phyloP scores from a whole-genome alignment of 2,888 invertebrate species.

The Invenusta paracnida region DNA sequence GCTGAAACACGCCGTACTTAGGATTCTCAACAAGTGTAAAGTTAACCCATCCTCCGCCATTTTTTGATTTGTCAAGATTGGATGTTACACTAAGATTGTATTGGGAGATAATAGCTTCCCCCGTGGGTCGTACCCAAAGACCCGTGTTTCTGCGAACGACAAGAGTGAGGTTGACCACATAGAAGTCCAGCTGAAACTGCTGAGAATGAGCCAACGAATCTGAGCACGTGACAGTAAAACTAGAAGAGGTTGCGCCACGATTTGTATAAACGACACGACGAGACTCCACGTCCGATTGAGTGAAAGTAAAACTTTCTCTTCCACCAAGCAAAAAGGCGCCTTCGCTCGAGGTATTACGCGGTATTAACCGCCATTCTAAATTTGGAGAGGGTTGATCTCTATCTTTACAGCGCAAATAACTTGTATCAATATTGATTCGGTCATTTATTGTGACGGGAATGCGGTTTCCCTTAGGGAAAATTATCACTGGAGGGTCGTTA shows the following conservation, averaged over 20 bases:
- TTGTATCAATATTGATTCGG: not conserved
- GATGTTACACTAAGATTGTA: not conserved
- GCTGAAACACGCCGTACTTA: conserved; percentile 6
- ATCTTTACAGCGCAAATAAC: not conserved
- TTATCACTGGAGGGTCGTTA: not conserved
- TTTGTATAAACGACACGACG: not conserved
- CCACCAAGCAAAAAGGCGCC: not conserved
- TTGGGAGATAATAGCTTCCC: not conserved
- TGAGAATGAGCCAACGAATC: not conserved
- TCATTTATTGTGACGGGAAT: not conserved
- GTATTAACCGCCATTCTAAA: not conserved
- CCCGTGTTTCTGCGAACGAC: conserved; percentile 2
- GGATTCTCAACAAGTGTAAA: not conserved
- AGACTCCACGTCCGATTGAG: not conserved
- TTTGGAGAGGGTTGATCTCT: not conserved
- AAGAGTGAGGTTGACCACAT: not conserved
- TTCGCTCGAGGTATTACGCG: not conserved
- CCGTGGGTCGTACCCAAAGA: not conserved
- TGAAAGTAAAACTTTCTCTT: not conserved
- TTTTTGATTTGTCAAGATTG: not conserved
- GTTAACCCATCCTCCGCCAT: not conserved
- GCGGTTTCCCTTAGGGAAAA: conserved; percentile 2
- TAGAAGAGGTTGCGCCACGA: not conserved
- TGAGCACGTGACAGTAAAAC: not conserved
- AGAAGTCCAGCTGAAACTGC: conserved; percentile 6